Evolutionary conservation across 2,888 invertebrate genomes (phyloP).

Genomic region (Torymus tubicola): DNA sequence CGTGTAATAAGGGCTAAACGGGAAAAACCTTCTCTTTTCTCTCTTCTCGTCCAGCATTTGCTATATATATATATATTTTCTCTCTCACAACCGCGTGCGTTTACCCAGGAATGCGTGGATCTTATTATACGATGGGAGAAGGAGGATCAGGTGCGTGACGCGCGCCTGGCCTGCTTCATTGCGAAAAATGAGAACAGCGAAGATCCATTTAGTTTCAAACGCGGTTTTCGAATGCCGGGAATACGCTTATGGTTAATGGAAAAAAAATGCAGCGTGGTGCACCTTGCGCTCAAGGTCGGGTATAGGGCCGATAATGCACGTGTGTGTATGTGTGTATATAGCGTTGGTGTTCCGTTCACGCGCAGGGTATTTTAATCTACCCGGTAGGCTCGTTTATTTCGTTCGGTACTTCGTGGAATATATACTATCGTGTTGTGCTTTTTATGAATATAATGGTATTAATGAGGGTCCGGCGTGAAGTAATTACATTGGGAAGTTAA

Average conservation of each 20-base stretch:
- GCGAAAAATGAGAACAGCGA: slow-evolving; percentile 42
- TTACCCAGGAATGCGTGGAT: slow-evolving; percentile 45
- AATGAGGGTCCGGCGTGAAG: too few species aligned
- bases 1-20: slow-evolving; percentile 26
- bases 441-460: too few species aligned
- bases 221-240: slow-evolving; percentile 24
- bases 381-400: too few species aligned
- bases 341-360: too few species aligned
- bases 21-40: slow-evolving; percentile 8
- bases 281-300: slow-evolving; percentile 18
- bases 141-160: slow-evolving; percentile 21
- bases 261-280: slow-evolving; percentile 12
- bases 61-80: not conserved
- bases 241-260: not conserved
- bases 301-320: too few species aligned
- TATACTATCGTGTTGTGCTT: too few species aligned
- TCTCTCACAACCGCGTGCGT: not conserved
- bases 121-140: slow-evolving; percentile 32
- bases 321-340: too few species aligned
- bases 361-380: too few species aligned
- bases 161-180: slow-evolving; percentile 12
- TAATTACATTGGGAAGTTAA: too few species aligned
- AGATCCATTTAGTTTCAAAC: slow-evolving; percentile 32
- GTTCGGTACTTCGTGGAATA: too few species aligned
- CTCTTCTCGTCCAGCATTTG: not conserved